Evolutionary conservation across 1,140 invertebrate species (phyloP), one percentile per base, ranked within the genome.

Genomic region (Conus betulinus): DNA sequence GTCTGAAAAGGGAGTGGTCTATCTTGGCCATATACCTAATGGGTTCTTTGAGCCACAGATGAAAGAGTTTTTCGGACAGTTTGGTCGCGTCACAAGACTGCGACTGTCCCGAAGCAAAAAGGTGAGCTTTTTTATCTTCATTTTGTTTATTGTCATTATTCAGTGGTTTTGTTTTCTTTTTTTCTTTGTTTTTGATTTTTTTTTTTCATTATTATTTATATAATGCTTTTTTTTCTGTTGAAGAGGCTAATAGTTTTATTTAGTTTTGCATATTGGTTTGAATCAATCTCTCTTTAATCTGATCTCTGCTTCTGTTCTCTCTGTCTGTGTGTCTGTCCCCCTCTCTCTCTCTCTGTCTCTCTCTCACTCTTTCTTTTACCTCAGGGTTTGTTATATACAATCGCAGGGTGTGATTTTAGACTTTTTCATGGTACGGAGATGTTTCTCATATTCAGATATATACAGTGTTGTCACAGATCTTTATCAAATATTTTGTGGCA

Each of bases 31-130:
- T 91, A 96, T 99, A 92, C 98, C 98, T 20, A 97, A 98, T 96
- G 98, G 98, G 86, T 99, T 99, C 96, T 98, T 97, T 93, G 98
- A 99, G 95, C 95, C 97, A 89, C 96, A 98, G 96, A 96, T 99
- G 96, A 96, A 96, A 86, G 94, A 96, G 55, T 99, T 97, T 94
- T 99, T 99, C 93, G 96, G 96, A 89, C 98, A 99, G 94, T 99
- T 99, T 96, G 98, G 98, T 15, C 95, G 95, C 89, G 97, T 99
- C 1, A 97, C 96, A 1, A 96, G 97, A 91, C 95, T 98, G 0
- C 96, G 97, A 90, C 94, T 99, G 17, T 97, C 96, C 23, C 96
- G 98, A 88, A 98, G 98, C 11, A 96, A 96, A 93, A 97, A 96
- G 94, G 97, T 97, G 39, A n/a, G 15, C 11, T 20, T 84, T 57